A percentile compares a stretch with the other conserved stretches of the same genome.
These are phyloP conservation scores for Actias luna DNA, from an alignment of 2,888 invertebrate species.

Conservation along the genomic window DNA sequence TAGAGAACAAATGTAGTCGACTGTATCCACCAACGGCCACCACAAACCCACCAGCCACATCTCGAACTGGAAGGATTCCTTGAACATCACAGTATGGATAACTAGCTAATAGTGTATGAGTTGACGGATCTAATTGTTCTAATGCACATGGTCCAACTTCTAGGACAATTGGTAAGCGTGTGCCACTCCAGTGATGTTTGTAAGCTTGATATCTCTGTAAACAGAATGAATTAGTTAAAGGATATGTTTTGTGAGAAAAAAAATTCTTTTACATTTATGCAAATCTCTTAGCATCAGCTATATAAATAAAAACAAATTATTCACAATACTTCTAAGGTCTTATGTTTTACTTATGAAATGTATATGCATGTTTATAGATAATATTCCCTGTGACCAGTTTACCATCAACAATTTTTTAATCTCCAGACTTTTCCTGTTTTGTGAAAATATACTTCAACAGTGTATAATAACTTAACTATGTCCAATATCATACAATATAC, in stretches of 20 bases:
- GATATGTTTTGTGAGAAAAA: not conserved
- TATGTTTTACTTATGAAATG: too few species aligned
- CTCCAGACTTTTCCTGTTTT: too few species aligned
- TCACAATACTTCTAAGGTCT: too few species aligned
- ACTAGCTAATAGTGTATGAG: conserved; percentile 88
- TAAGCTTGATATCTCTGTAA: conserved; percentile 91
- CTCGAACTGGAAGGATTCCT: conserved; percentile 86
- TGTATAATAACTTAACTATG: too few species aligned
- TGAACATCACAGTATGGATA: conserved; percentile 75
- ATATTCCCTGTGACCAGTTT: too few species aligned
- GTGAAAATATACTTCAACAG: too few species aligned
- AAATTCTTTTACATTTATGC: too few species aligned
- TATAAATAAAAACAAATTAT: too few species aligned
- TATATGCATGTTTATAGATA: too few species aligned
- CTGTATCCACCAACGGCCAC: conserved; percentile 96
- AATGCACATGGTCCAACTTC: conserved; percentile 96
- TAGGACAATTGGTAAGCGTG: conserved; percentile 91
- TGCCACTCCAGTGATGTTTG: conserved; percentile 98
- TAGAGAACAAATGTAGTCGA: conserved; percentile 93
- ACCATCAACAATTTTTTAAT: too few species aligned
- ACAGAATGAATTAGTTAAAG: conserved; percentile 1
- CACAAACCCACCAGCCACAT: conserved; percentile 96
- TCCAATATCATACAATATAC: too few species aligned
- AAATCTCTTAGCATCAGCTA: too few species aligned
- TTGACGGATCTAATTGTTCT: conserved; percentile 95